Evolutionary conservation across 2,113 vertebrate species (phyloP), one percentile per base, ranked within the genome.

Genomic region (Thamnaconus septentrionalis): DNA sequence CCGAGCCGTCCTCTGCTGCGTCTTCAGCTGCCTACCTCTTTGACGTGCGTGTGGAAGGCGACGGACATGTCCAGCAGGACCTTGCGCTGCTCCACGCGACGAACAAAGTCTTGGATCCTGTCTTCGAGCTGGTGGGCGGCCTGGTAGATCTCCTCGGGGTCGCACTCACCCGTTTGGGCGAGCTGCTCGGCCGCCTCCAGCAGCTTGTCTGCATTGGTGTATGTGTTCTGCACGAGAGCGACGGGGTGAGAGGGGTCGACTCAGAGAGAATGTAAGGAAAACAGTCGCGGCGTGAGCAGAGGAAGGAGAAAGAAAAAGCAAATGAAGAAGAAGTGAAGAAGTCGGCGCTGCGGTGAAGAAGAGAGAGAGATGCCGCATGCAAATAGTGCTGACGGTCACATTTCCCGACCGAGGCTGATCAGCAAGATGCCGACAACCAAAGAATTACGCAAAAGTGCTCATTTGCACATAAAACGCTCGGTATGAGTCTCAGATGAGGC

Each of bases 131-230:
- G 97, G 90, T 97, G 97, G 71, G 97, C 97, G 59, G 97, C 97
- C 88, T 99, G 97, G 85, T 96, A 99, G 66, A 99, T 99, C 91
- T 99, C 97, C 81, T 98, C 97, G 0, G 97, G 97, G 87, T 99
- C 97, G 79, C 97, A 99, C 79, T 99, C 97, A 10, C 97, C 97
- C 0, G 97, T 99, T 92, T 99, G 97, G 46, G 97, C 97, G 55
- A 99, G 91, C 89, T 99, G 97, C 78, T 99, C 97, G 0, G 97
- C 97, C 1, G 97, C 97, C 88, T 99, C 97, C 71, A 99, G 90
- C 60, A 99, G 83, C 75, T 99, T 99, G 80, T 99, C 97, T 12
- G 97, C 97, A 1, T 99, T 99, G 69, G 97, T 99, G 6, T 99
- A 99, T 0, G 97, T 99, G 83, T 99, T 99, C 97, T 99, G 72